These are phyloP conservation scores for Drosophila differens DNA, from an alignment of 2,888 invertebrate genomes.

Conservation along the genomic window DNA sequence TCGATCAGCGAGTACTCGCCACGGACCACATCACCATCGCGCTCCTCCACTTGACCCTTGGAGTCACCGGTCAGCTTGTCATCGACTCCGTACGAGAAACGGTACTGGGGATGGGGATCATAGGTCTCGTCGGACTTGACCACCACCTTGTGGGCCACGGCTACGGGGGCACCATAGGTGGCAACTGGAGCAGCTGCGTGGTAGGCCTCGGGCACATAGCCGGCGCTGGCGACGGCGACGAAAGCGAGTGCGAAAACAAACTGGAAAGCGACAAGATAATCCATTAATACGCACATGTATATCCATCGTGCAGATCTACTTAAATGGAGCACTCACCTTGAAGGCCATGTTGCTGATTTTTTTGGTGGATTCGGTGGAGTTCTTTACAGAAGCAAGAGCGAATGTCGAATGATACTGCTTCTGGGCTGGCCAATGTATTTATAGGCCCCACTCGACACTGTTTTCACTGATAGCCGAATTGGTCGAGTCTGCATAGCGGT, in stretches of 20 bases:
- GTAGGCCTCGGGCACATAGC: slow-evolving; percentile 71
- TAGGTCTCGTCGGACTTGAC: slow-evolving; percentile 75
- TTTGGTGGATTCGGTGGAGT: slow-evolving; percentile 53
- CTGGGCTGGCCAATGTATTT: slow-evolving; percentile 59
- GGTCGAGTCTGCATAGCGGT: slow-evolving; percentile 50
- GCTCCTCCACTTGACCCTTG: slow-evolving; percentile 83
- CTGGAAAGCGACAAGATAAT: slow-evolving; percentile 60
- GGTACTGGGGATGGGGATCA: slow-evolving; percentile 82
- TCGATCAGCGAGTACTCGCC: slow-evolving; percentile 84
- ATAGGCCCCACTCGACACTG: slow-evolving; percentile 59
- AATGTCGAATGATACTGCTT: slow-evolving; percentile 71
- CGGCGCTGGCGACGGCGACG: slow-evolving; percentile 81
- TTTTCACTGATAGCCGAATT: slow-evolving; percentile 55
- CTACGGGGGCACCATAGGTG: slow-evolving; percentile 66
- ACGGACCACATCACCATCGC: slow-evolving; percentile 83
- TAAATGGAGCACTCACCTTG: slow-evolving; percentile 69
- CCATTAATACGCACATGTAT: slow-evolving; percentile 26
- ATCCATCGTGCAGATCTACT: slow-evolving; percentile 24
- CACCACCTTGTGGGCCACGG: slow-evolving; percentile 76
- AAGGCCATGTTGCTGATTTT: slow-evolving; percentile 77
- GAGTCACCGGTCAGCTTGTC: slow-evolving; percentile 83
- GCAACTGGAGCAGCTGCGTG: slow-evolving; percentile 70
- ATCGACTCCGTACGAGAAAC: slow-evolving; percentile 83
- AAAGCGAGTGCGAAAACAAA: slow-evolving; percentile 81
- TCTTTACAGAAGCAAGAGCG: slow-evolving; percentile 72